Base-by-base conservation (phyloP, 2,888 invertebrate species). In the Rotaria sp. region DNA sequence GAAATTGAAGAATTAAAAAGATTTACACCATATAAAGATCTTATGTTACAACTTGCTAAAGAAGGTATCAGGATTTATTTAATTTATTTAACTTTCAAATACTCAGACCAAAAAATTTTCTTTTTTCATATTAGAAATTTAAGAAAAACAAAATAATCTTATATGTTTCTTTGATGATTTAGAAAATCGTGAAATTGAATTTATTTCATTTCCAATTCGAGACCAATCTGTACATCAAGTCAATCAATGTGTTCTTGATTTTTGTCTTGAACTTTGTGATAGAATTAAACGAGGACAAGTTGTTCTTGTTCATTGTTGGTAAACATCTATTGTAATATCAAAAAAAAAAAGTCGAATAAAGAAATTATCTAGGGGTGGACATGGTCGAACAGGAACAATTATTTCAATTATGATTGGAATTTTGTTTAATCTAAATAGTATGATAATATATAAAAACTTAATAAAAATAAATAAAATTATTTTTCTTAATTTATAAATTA, bases 381-480 rank as follows among this genome's bases (percentile, higher is more conserved):
- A 75, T 75, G 75, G 75, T 26, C 75, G 75, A 45, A 75, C 75
- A 41, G 75, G 75, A 75, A 75, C 75, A 26, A 41, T 75, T 26
- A 45, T 75, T 75, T 75, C 75, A 45, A 75, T 75, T 10, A 75
- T 75, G 26, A 41, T 75, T 26, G 75, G 75, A 38, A 75, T 75
- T 41, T 24, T 75, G 24, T 75, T 41, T 41, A 45, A 75, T 15
- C 13, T 75, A 24, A 45, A 75, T 75, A 35, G 67, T 67, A 67
- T 13, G 18, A 67, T 18, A 35, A 35, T 7, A 67, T 10, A 10
- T 26, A 52, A 5, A 15, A 50, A 50, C 1, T 18, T 15, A 13
- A 13, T 50, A 3, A 15, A 50, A 50, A 13, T 15, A 13, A 3
- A 15, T 15, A 50, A 15, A 3, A 24, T 52, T 10, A 3, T 0